Evolutionary conservation across 2,888 invertebrate genomes (phyloP), one percentile per base, ranked within the genome.

Genomic region (Lithosia quadra): DNA sequence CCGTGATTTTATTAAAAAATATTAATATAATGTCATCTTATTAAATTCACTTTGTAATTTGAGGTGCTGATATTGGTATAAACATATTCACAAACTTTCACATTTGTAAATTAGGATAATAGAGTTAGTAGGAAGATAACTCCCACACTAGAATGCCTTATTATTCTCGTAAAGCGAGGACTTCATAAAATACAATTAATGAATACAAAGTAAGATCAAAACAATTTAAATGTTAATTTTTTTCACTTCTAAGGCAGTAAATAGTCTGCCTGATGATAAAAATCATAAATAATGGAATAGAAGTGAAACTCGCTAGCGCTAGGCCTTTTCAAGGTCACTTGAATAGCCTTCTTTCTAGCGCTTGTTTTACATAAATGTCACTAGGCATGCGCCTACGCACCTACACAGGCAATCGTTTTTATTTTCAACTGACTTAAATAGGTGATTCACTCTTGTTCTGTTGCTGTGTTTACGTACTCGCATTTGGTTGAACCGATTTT

Each of bases 251-350:
- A n/a, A n/a, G 49, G 0, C n/a, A 49, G 49, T n/a, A 18, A 49
- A 49, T 49, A 9, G 49, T 9, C 8, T 49, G n/a, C 0, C 18
- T 18, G 49, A 8, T 49, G 18, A 49, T 49, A 49, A 49, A 43
- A 43, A 43, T 43, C 18, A 43, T 49, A 49, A 49, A 3, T 49
- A 49, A 49, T 49, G n/a, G 18, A n/a, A 8, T 49, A 49, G 49
- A 49, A 49, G 49, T 49, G 49, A 49, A 49, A 49, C 49, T 49
- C 18, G 49, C 49, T 49, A 49, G 49, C 49, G n/a, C n/a, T n/a
- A n/a, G n/a, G n/a, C 49, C 9, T n/a, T 9, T 49, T 49, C 49
- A 49, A 49, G 49, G 49, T n/a, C n/a, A 49, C 49, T 18, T n/a
- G 18, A n/a, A 43, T 18, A 49, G 49, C 43, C 43, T 43, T 43